Base-by-base conservation (phyloP, 2,888 invertebrate species). In the Mimachlamys varia region DNA sequence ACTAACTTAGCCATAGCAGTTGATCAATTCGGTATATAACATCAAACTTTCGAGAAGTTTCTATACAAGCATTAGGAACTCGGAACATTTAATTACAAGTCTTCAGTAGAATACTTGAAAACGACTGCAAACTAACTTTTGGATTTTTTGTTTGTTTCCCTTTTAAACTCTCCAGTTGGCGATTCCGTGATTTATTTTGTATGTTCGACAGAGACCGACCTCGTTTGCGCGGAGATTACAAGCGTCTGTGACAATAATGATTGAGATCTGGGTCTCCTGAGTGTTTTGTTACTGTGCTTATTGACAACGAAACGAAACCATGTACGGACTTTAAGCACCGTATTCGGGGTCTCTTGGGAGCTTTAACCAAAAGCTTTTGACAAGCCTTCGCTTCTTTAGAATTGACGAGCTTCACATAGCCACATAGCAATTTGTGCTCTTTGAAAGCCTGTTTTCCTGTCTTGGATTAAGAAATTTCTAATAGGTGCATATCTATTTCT, bases 231-330 rank as follows among this genome's bases (percentile, higher is more conserved):
- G 13, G 10, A 33, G 76, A 76, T 76, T 76, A 76, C 76, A 76
- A 76, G 76, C 76, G 76, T 76, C 76, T 76, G 76, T 76, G 76
- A 76, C 76, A 76, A 76, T 76, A 76, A 76, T 76, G 76, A 76
- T 76, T 76, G 76, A 33, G 76, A 76, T 76, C 76, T 76, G 27
- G 33, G 76, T 76, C 76, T 76, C 76, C 33, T 33, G 33, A 33
- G 76, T 22, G 76, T 4, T 76, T 33, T 33, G 76, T 76, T 76
- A 76, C 76, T 76, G 13, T 22, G 76, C 76, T 76, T 76, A 76
- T 76, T 76, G 76, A 76, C 76, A 76, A 76, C 76, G 33, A 76
- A 33, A 76, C 17, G 76, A 76, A 76, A 76, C 76, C 27, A 27
- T 76, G 76, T 76, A 76, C 27, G 62, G 62, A 62, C 62, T 53